Base-by-base conservation (phyloP, 1,140 invertebrate species). In the Probaryconus sp. region DNA sequence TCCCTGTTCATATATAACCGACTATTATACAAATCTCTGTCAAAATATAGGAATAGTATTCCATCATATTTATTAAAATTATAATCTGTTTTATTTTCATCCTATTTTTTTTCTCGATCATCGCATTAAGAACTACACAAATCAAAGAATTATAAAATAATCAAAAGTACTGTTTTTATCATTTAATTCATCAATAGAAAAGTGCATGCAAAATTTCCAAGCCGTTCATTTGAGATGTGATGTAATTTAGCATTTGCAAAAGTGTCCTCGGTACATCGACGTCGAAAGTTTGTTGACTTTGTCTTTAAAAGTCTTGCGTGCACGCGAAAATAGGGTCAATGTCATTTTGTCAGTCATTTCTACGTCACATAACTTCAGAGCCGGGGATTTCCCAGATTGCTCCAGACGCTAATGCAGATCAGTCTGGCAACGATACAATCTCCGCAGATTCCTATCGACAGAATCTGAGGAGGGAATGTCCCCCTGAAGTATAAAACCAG, bases 401-500 rank as follows among this genome's bases (percentile, higher is more conserved):
- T 10, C 40, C 14, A 37, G 40, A 37, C 35, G 5, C 18, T 28
- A 38, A 68, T 45, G 58, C 43, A 60, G 61, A 68, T 68, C 61
- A 24, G 42, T 51, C 33, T 7, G 21, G 4, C 16, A 10, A 17
- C 42, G 58, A 71, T 61, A 58, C 47, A 50, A 64, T 72, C 69
- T 72, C 47, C 53, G 42, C 5, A 68, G 70, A 74, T 74, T 47
- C 42, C 38, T 67, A 73, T 61, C 69, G 37, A 61, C 60, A 50
- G 43, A 11, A 30, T 11, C 33, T 10, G 14, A 31, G 47, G 45
- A 69, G 68, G 63, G 65, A 72, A 74, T 60, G 65, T 60, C 76
- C 76, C 76, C 78, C 79, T n/a, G 68, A 73, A 63, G 40, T 83
- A 83, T 83, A 83, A 80, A 83, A 79, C 55, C 55, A 31, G 50